Conservation (phyloP, 1,140 invertebrate genomes). For the Caenorhabditis brenneri region DNA sequence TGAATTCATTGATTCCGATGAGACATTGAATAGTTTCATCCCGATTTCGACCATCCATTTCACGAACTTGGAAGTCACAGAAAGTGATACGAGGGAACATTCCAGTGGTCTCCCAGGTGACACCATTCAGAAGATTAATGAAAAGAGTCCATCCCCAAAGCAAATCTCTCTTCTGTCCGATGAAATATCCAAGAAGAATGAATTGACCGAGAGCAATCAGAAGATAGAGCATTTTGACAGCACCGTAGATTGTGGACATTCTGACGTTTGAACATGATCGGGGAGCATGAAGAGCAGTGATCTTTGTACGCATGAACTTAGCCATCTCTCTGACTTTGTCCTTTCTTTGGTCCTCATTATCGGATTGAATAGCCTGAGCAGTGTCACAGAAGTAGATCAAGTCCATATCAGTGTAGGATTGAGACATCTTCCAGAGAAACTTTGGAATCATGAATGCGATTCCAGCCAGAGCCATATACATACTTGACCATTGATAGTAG, state of each 20-base stretch:
- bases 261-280: neutral
- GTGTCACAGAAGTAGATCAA: constrained; percentile 25
- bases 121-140: constrained; percentile 27
- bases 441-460: constrained; percentile 27
- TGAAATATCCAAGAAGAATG: constrained; percentile 25
- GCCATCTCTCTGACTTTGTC: neutral
- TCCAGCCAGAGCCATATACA: constrained; percentile 31
- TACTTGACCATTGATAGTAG: constrained; percentile 28
- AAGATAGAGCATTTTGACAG: constrained; percentile 31
- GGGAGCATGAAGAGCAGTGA: neutral
- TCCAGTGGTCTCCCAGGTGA: constrained; percentile 46
- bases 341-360: neutral
- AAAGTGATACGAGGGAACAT: constrained; percentile 48
- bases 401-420: neutral
- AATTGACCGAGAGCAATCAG: neutral
- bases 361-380: neutral
- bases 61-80: constrained; percentile 41
- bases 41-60: constrained; percentile 5
- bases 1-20: constrained; percentile 23
- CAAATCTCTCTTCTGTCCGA: constrained; percentile 36
- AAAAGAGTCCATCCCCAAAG: constrained; percentile 48
- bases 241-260: constrained; percentile 11
- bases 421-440: constrained; percentile 17
- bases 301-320: neutral
- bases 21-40: constrained; percentile 15